Base-by-base conservation (phyloP, 2,797 vertebrate species). In the Eulemur albifrons region DNA sequence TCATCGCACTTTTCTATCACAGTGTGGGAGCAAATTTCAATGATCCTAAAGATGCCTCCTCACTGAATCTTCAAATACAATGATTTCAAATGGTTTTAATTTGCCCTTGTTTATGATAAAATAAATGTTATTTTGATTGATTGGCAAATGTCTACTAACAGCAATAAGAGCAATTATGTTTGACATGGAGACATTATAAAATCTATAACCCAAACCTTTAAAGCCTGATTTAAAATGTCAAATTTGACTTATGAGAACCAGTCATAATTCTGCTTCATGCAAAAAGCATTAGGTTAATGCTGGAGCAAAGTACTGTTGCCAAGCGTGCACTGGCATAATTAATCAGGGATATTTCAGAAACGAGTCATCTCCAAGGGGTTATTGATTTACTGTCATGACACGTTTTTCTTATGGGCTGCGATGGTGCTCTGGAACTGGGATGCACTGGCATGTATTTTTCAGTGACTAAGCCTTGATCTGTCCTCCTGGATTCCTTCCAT, bases 211-310 rank as follows among this genome's bases (percentile, higher is more conserved):
- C 93, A 96, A 98, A 97, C 96, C 97, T 98, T 98, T 98, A 98
- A 98, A 98, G 97, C 81, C 96, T 91, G 81, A 98, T 98, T 98
- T 98, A 96, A 98, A 98, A 98, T 93, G 97, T 98, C 96, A 97
- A 92, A 95, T 97, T 98, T 98, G 98, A 98, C 98, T 98, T 98
- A 98, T n/a, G 97, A 98, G 97, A 96, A 76, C 89, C 38, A 94
- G 97, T 98, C 98, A 98, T 96, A 98, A 98, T 59, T 96, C 94
- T 96, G 97, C 97, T 98, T 98, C 97, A 98, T 97, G 97, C 98
- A 98, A 98, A 99, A 98, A 98, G 98, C 98, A 98, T 99, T 98
- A 98, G 97, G 97, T 98, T 98, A 98, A 98, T 98, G 97, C 97
- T 97, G 97, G 96, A 98, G 98, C 97, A 98, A 94, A 97, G 96